Conservation (phyloP, 2,797 vertebrate genomes). For the Bradypodion ventrale region DNA sequence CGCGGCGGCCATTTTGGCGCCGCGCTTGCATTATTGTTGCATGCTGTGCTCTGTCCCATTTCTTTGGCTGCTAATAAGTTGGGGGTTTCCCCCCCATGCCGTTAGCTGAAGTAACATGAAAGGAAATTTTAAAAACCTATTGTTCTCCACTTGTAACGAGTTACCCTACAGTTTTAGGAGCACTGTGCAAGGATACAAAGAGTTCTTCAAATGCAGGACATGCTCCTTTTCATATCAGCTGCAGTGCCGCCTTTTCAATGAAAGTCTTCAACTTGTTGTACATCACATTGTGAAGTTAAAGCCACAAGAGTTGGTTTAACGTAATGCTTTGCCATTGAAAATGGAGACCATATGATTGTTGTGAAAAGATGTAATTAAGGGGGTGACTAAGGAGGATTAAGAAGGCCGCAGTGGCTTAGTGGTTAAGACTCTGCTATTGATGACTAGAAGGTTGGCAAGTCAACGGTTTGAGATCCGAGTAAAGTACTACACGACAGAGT, state of each 20-base stretch:
- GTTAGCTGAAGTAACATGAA: slow-evolving; percentile 53
- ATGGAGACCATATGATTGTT: not conserved
- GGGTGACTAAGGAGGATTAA: too few species aligned
- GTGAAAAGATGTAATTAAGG: too few species aligned
- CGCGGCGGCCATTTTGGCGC: too few species aligned
- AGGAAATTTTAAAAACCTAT: slow-evolving; percentile 36
- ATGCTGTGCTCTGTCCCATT: slow-evolving; percentile 32
- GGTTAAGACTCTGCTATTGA: too few species aligned
- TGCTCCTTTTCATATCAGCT: not conserved
- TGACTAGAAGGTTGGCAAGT: too few species aligned
- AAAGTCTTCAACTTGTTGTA: slow-evolving; percentile 44
- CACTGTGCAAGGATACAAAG: slow-evolving; percentile 32
- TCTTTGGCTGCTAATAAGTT: slow-evolving; percentile 14
- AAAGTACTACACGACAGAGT: too few species aligned
- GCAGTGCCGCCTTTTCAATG: slow-evolving; percentile 8
- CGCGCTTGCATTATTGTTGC: too few species aligned
- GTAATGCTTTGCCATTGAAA: not conserved
- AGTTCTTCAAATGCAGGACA: not conserved
- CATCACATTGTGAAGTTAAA: slow-evolving; percentile 31
- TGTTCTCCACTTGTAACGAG: slow-evolving; percentile 27
- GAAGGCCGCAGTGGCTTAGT: too few species aligned
- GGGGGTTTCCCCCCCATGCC: slow-evolving; percentile 27
- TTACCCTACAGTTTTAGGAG: slow-evolving; percentile 24
- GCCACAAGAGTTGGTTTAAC: too few species aligned
- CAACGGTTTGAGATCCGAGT: too few species aligned